phyloP scores from a whole-genome alignment of 1,140 invertebrate species.

The Papilio dardanus region DNA sequence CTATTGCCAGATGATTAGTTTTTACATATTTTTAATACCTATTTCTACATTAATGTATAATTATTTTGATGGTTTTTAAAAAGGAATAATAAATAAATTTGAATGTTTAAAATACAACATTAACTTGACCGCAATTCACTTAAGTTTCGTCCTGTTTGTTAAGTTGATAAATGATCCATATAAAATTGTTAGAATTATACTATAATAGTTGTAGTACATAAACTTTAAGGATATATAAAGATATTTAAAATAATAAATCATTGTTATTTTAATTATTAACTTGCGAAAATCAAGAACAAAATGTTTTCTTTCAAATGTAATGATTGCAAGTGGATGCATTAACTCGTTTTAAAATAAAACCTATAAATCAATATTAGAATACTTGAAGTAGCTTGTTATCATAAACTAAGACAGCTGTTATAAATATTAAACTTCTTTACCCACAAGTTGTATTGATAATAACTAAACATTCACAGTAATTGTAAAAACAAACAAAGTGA shows the following conservation, averaged over 20 bases:
- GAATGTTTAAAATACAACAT: not conserved
- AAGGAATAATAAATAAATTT: not conserved
- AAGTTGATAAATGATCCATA: not conserved
- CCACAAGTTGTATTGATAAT: not conserved
- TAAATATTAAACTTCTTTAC: not conserved
- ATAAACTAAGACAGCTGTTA: not conserved
- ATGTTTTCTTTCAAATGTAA: not conserved
- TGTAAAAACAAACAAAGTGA: constrained; percentile 56
- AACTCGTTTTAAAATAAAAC: not conserved
- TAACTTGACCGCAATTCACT: not conserved
- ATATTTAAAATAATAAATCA: not conserved
- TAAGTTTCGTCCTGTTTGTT: not conserved
- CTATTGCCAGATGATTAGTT: constrained; percentile 69
- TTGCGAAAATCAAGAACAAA: not conserved
- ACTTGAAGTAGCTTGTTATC: not conserved
- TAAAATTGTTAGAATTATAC: not conserved
- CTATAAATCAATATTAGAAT: not conserved
- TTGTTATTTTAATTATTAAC: not conserved
- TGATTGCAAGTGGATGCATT: not conserved
- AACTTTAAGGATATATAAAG: not conserved
- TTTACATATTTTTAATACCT: constrained; percentile 47
- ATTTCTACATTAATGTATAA: constrained; percentile 25
- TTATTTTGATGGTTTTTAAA: not conserved
- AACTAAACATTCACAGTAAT: constrained; percentile 26
- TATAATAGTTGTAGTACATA: not conserved